These are phyloP conservation scores for Triplophysa yarkandensis DNA, from an alignment of 2,797 vertebrate genomes.

Conservation along the genomic window DNA sequence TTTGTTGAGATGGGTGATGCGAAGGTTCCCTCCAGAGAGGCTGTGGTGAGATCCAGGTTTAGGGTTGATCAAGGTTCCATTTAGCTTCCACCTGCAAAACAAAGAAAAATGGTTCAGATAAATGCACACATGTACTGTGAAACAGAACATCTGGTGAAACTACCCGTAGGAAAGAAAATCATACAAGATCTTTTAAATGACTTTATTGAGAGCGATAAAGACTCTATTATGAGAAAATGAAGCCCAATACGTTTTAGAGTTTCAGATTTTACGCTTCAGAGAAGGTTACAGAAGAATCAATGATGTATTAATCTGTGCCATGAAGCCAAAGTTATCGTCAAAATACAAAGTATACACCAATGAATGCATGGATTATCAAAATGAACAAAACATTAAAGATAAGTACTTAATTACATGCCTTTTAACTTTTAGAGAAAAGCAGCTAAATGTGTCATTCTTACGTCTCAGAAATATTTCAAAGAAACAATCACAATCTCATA, in stretches of 20 bases:
- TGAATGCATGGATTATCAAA: too few species aligned
- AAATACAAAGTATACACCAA: too few species aligned
- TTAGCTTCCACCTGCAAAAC: constrained; percentile 90
- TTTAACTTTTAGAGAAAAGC: too few species aligned
- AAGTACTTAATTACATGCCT: too few species aligned
- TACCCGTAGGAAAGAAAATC: not conserved
- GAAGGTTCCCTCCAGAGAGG: constrained; percentile 87
- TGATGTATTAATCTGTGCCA: not conserved
- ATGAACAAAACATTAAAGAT: not conserved
- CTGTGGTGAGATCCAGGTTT: constrained; percentile 89
- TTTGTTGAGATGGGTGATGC: constrained; percentile 90
- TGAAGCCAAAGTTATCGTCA: not conserved
- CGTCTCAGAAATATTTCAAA: too few species aligned
- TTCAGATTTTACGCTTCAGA: not conserved
- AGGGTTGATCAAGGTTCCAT: constrained; percentile 83
- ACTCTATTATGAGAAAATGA: not conserved
- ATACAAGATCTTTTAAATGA: not conserved
- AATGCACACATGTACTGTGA: not conserved
- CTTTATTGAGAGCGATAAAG: not conserved
- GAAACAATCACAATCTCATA: too few species aligned
- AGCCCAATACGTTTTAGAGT: not conserved
- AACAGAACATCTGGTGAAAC: not conserved
- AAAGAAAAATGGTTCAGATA: constrained; percentile 33
- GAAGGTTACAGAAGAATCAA: not conserved
- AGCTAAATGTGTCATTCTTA: too few species aligned